phyloP scores from a whole-genome alignment of 2,113 vertebrate species.

The Plectropomus leopardus region DNA sequence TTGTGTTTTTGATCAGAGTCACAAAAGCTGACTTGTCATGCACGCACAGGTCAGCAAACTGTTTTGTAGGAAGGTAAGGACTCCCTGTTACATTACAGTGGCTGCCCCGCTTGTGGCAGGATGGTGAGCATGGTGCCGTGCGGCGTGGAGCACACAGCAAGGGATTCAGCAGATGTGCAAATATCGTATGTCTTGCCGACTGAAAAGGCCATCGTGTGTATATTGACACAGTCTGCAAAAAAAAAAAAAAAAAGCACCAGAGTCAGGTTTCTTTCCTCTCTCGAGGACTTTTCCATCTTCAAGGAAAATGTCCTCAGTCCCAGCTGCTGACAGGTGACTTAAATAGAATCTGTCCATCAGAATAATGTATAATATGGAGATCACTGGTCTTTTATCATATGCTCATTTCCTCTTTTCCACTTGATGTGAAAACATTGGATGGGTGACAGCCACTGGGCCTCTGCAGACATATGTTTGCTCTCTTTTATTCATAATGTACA shows the following conservation, averaged over 20 bases:
- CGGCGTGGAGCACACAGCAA: constrained; percentile 53
- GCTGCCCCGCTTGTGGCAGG: not conserved
- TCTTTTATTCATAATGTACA: constrained; percentile 23
- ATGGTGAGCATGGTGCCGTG: constrained; percentile 30
- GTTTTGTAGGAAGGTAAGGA: constrained; percentile 10
- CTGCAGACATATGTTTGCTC: constrained; percentile 11
- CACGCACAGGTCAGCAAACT: constrained; percentile 11
- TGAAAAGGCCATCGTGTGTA: constrained; percentile 74
- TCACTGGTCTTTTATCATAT: constrained; percentile 44
- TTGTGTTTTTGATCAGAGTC: not conserved
- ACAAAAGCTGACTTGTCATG: constrained; percentile 20
- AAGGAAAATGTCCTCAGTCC: constrained; percentile 70
- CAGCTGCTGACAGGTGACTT: constrained; percentile 77
- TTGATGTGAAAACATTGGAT: constrained; percentile 40
- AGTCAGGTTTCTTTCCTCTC: constrained; percentile 67
- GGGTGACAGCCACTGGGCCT: constrained; percentile 9
- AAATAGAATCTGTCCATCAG: constrained; percentile 71
- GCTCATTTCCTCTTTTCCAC: constrained; percentile 55
- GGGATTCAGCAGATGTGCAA: constrained; percentile 83
- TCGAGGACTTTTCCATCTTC: constrained; percentile 73
- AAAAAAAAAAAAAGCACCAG: constrained; percentile 68
- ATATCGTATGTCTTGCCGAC: constrained; percentile 79
- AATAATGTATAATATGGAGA: constrained; percentile 36
- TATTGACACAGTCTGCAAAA: constrained; percentile 78
- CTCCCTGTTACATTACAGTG: constrained; percentile 46